Evolutionary conservation across 1,140 invertebrate species (phyloP), one percentile per base, ranked within the genome.

Genomic region (Eriosoma lanigerum): DNA sequence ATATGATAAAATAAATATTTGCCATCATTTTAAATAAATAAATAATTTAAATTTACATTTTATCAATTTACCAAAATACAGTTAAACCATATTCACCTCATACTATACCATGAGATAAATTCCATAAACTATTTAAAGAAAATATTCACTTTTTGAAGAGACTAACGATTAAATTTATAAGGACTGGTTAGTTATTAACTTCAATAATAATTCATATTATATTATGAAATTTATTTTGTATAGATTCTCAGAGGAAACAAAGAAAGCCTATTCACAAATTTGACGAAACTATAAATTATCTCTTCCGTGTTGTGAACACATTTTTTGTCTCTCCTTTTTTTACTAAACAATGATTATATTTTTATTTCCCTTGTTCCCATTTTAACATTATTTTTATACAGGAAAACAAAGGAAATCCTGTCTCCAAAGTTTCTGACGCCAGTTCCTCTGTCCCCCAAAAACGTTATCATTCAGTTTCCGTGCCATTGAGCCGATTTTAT

Each of bases 401-500:
- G 38, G 38, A 78, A 78, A 78, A 78, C 75, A 78, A 78, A 78
- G 75, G 75, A 78, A 60, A 78, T 78, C 75, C 75, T 52, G 72
- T 76, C 50, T 44, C 72, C 72, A 24, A 76, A 76, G 72, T 76
- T 76, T 32, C 72, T 62, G 75, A 60, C 54, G 75, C 75, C 75
- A 78, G 75, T 58, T 46, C 17, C 24, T 17, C 75, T 4, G 38
- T 52, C 29, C 52, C 52, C 32, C 19, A 19, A 60, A 78, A 78
- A 60, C 75, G 75, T 78, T 78, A 78, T 78, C 75, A 78, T 78
- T 78, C 75, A 29, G 52, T 78, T 78, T 78, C 75, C 75, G 54
- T 78, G 56, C 75, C 75, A 78, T 78, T 78, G 75, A 78, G 38
- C 56, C 75, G 56, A 78, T 78, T 78, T 78, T 78, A 78, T 58